Base-by-base conservation (phyloP, 2,888 invertebrate species). In the Plagodis pulveraria region DNA sequence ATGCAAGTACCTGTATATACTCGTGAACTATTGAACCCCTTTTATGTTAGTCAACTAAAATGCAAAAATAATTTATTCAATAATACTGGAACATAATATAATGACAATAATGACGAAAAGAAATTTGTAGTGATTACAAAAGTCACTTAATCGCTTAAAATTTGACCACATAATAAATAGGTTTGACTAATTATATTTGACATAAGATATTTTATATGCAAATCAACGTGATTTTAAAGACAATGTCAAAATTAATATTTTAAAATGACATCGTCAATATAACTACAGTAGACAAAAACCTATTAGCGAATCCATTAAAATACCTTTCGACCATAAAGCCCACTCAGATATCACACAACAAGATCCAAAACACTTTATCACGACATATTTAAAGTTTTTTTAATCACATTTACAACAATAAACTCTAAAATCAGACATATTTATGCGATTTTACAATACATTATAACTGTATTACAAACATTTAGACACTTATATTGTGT, bases 381-480 rank as follows among this genome's bases (percentile, higher is more conserved):
- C 68, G 73, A 74, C 74, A 73, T 74, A 73, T 72, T 69, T 69
- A 66, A 65, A 55, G 64, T 71, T 65, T 70, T 59, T 65, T 62
- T 63, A 67, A 67, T 65, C 63, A 60, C 67, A 70, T 69, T 71
- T 61, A 65, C 69, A 66, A 80, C 74, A 77, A 78, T 81, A 83
- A 84, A 82, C 74, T 65, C 73, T 73, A 61, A 68, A 74, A 78
- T 74, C 71, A 65, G 74, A 74, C 72, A 67, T 73, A 76, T 77
- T 74, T 76, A 80, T 70, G 76, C 70, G 63, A 69, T 76, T 84
- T 84, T 77, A 84, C 78, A 72, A 76, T 73, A 66, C 73, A 81
- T 75, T 71, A 74, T 78, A 71, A 78, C 72, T 77, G 72, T 73
- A 69, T 69, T 71, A 72, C 76, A 76, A 81, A 73, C 64, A 75